These are phyloP conservation scores for Tenthredo distinguenda DNA, from an alignment of 2,888 invertebrate species.

Conservation along the genomic window DNA sequence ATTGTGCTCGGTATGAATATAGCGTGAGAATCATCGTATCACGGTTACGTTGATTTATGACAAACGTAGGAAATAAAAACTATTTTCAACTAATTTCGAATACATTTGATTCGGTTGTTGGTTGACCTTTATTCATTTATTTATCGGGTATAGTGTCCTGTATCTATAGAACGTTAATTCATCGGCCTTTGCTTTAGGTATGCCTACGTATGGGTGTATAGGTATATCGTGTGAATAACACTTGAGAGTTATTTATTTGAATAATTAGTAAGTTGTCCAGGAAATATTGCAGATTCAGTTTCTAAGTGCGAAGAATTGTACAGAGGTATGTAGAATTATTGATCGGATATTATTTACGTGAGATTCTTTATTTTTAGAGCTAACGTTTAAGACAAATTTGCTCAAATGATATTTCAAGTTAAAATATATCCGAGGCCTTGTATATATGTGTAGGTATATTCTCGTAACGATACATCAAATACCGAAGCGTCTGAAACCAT, in stretches of 20 bases:
- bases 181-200: background rate
- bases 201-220: background rate
- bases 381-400: background rate
- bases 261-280: background rate
- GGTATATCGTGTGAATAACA: background rate
- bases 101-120: background rate
- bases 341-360: background rate
- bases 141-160: background rate
- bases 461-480: conserved; percentile 59
- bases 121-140: background rate
- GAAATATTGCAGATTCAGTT: background rate
- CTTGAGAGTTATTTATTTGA: background rate
- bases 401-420: conserved; percentile 18
- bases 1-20: background rate
- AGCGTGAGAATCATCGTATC: background rate
- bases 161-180: background rate
- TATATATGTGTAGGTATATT: background rate
- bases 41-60: background rate
- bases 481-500: conserved; percentile 66
- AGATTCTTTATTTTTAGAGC: background rate
- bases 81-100: background rate
- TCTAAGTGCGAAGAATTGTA: background rate
- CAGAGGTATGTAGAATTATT: background rate
- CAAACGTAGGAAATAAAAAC: background rate
- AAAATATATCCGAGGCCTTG: conserved; percentile 8